Conservation (phyloP, 1,140 invertebrate genomes). For the Ceratina australensis region DNA sequence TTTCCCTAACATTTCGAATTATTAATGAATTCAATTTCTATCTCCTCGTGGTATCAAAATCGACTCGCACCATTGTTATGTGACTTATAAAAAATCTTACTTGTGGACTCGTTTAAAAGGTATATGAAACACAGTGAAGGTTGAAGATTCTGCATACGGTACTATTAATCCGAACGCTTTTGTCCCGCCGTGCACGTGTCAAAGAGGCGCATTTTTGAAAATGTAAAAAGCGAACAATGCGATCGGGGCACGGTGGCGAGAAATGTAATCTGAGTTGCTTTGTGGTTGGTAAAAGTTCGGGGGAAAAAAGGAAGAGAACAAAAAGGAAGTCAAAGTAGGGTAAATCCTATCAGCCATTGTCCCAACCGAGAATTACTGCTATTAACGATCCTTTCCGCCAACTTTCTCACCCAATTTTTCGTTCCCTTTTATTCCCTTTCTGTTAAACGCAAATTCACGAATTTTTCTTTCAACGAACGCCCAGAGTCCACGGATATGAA, state of each 20-base stretch:
- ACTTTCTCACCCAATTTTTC: background rate
- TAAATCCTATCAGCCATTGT: background rate
- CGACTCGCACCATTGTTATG: too few species aligned
- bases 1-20: too few species aligned
- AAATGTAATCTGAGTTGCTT: background rate
- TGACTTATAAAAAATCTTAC: too few species aligned
- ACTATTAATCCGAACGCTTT: background rate
- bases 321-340: background rate
- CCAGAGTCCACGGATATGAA: background rate
- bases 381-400: slow-evolving; percentile 12
- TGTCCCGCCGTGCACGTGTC: background rate
- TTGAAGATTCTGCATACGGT: background rate
- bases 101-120: too few species aligned
- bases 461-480: background rate
- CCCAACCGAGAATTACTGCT: background rate
- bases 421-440: background rate
- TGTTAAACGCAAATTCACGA: background rate
- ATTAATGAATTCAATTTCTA: too few species aligned
- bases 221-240: background rate
- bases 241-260: background rate
- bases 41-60: too few species aligned
- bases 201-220: background rate
- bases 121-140: background rate
- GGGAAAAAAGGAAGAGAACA: too few species aligned
- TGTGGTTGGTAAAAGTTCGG: too few species aligned